Conservation (phyloP, 1,140 invertebrate species). For the Trachymyrmex cornetzi region DNA sequence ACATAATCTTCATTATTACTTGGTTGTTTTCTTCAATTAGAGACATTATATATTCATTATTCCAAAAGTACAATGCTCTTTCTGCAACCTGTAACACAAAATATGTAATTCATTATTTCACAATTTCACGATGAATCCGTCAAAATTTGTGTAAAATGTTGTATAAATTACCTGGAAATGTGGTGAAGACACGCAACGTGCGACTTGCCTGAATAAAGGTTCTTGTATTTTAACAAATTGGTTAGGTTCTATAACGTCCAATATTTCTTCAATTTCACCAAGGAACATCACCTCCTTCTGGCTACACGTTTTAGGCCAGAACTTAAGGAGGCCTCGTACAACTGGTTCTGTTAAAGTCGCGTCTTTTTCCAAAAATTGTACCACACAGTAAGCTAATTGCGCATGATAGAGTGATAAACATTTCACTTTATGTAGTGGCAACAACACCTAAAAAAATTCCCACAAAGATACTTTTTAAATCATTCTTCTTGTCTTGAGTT, state of each 20-base stretch:
- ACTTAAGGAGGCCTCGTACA: constrained; percentile 98
- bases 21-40: constrained; percentile 98
- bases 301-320: constrained; percentile 99
- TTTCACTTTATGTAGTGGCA: constrained; percentile 99
- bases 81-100: constrained; percentile 95
- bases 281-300: constrained; percentile 99
- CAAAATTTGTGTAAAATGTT: neutral
- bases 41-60: constrained; percentile 99
- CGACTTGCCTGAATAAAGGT: constrained; percentile 98
- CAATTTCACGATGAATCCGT: neutral
- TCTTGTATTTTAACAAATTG: constrained; percentile 99
- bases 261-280: constrained; percentile 98
- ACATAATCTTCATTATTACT: constrained; percentile 97
- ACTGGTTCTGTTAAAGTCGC: constrained; percentile 98
- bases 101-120: neutral
- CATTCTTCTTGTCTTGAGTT: neutral
- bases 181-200: constrained; percentile 99
- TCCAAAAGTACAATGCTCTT: constrained; percentile 99
- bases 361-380: constrained; percentile 99
- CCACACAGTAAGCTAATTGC: constrained; percentile 99
- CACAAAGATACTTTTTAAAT: constrained; percentile 23
- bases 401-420: constrained; percentile 97
- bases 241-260: constrained; percentile 99
- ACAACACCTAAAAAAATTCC: constrained; percentile 90
- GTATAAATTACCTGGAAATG: constrained; percentile 94